phyloP scores from a whole-genome alignment of 2,888 invertebrate genomes.

The Tenthredo scrophulariae region DNA sequence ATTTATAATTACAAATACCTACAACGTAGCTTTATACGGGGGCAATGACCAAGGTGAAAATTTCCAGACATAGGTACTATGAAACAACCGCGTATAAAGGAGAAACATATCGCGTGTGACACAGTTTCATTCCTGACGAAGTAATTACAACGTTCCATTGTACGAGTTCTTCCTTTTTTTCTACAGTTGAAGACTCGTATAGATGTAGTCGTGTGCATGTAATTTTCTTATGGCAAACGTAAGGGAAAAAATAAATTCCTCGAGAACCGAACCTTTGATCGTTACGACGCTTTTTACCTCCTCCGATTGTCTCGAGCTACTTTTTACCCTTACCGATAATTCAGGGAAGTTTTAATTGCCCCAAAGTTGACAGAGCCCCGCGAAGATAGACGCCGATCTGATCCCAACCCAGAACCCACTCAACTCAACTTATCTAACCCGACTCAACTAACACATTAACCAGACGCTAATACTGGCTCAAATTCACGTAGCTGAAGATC shows the following conservation, averaged over 20 bases:
- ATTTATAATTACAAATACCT: background rate
- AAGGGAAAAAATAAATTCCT: background rate
- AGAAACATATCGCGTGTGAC: background rate
- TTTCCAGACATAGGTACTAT: background rate
- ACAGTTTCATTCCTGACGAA: background rate
- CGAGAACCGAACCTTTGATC: background rate
- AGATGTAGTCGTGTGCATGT: background rate
- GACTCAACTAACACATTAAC: conserved; percentile 21
- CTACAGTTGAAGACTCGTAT: background rate
- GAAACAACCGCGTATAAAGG: background rate
- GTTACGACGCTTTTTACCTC: background rate
- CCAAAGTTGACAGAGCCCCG: conserved; percentile 56
- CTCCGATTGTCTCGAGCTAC: conserved; percentile 9
- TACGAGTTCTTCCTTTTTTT: background rate
- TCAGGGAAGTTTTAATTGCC: conserved; percentile 59
- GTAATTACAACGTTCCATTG: conserved; percentile 24
- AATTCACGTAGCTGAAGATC: conserved; percentile 23
- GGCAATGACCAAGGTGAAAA: background rate
- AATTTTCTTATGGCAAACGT: background rate
- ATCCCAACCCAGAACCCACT: conserved; percentile 18
- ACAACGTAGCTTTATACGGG: background rate
- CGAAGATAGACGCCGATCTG: conserved; percentile 47
- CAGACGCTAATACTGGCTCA: background rate
- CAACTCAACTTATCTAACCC: conserved; percentile 33
- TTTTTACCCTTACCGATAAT: conserved; percentile 30